Percentiles rank a stretch among this genome's conserved stretches.
Conservation (phyloP, 2,888 invertebrate genomes). For the Beris morrisii region DNA sequence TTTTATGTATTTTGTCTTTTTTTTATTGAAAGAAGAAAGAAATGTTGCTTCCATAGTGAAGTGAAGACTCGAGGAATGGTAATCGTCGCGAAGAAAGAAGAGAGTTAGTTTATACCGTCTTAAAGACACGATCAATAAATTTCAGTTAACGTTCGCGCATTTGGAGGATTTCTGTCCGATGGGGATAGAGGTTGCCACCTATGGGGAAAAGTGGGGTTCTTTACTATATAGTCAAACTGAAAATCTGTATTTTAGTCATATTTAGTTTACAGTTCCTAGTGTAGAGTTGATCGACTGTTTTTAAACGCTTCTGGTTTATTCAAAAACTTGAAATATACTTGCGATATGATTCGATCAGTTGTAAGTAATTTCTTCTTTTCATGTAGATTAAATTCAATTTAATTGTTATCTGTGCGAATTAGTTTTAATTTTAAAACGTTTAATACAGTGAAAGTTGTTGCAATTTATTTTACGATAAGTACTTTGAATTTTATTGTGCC, state of each 20-base stretch:
- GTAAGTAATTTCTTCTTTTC: constrained; percentile 8
- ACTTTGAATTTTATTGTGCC: no score
- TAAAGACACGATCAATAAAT: neutral
- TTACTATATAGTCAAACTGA: constrained; percentile 56
- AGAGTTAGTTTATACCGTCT: constrained; percentile 12
- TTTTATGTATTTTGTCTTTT: no score
- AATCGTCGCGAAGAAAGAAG: constrained; percentile 9
- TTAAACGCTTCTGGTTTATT: neutral
- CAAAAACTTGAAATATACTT: constrained; percentile 5
- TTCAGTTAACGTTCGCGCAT: no score
- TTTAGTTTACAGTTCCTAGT: constrained; percentile 31
- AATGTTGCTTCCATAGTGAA: no score
- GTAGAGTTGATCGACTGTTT: constrained; percentile 17
- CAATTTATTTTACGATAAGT: no score
- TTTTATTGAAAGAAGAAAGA: no score
- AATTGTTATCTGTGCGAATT: neutral
- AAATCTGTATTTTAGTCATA: constrained; percentile 45
- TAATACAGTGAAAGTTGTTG: neutral
- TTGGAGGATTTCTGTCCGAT: no score
- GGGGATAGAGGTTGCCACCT: neutral
- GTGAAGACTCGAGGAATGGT: no score
- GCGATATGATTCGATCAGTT: constrained; percentile 18
- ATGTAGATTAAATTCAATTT: constrained; percentile 9
- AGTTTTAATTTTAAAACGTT: neutral
- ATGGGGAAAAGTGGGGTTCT: constrained; percentile 38